phyloP scores from a whole-genome alignment of 2,888 invertebrate species.

The Hydroisotoma schaefferi region DNA sequence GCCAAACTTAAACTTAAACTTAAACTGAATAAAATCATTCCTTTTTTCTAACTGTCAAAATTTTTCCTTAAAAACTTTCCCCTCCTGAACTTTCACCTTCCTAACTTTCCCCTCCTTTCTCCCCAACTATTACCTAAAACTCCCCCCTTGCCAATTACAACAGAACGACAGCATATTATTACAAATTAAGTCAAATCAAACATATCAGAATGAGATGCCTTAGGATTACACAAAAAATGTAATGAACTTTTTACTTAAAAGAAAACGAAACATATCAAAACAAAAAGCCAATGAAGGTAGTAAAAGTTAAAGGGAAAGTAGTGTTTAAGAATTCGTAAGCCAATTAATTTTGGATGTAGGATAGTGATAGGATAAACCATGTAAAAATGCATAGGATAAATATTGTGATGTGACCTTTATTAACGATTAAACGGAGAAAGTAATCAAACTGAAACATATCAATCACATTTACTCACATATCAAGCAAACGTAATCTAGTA shows the following conservation, averaged over 20 bases:
- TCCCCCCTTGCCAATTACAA: neutral
- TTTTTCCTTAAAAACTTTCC: constrained; percentile 20
- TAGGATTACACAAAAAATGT: neutral
- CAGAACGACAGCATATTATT: neutral
- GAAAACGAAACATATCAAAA: neutral
- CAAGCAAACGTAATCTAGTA: too few species aligned
- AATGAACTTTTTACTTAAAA: too few species aligned
- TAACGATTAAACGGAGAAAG: too few species aligned
- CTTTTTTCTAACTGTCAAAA: constrained; percentile 2
- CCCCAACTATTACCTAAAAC: constrained; percentile 1
- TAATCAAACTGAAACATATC: too few species aligned
- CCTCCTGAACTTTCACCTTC: constrained; percentile 16
- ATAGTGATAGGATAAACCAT: too few species aligned
- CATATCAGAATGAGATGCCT: neutral
- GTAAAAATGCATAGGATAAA: too few species aligned
- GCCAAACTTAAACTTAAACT: neutral
- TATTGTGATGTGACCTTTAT: too few species aligned
- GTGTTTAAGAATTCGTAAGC: too few species aligned
- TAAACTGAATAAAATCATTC: neutral
- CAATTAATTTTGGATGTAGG: too few species aligned
- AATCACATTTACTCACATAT: too few species aligned
- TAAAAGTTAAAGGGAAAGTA: neutral
- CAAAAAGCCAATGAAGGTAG: neutral
- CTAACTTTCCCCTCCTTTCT: constrained; percentile 13
- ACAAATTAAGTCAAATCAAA: neutral